phyloP scores from a whole-genome alignment of 1,140 invertebrate species.

The Maconellicoccus hirsutus region DNA sequence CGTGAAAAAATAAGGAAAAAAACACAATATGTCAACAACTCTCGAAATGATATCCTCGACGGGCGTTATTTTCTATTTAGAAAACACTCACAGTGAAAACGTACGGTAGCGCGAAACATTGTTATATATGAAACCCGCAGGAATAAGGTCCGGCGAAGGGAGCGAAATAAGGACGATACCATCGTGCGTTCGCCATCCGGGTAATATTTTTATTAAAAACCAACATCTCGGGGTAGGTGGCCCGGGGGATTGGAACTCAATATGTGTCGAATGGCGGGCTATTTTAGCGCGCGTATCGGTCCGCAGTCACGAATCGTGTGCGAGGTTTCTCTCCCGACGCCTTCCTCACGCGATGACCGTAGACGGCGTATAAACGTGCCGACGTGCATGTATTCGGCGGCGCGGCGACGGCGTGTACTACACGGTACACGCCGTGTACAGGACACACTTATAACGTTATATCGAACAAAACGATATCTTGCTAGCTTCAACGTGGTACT shows the following conservation, averaged over 20 bases:
- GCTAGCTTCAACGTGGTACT: not conserved
- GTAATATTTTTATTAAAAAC: conserved; percentile 10
- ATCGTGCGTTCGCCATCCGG: not conserved
- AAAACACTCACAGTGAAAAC: not conserved
- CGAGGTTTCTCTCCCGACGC: no score
- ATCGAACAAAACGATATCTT: not conserved
- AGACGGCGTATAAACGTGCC: no score
- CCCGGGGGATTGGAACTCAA: not conserved
- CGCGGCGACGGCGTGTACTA: no score
- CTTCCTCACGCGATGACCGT: no score
- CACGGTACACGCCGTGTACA: no score
- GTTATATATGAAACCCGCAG: not conserved
- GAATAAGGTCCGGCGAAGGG: no score
- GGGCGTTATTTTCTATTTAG: not conserved
- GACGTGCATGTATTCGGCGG: no score
- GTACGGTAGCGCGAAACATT: not conserved
- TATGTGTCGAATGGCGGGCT: not conserved
- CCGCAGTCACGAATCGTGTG: not conserved
- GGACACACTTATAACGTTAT: no score
- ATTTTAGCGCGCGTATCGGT: not conserved
- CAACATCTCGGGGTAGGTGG: not conserved
- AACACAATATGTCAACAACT: not conserved
- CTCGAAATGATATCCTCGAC: not conserved
- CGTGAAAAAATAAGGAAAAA: not conserved
- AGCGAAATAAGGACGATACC: not conserved